phyloP scores from a whole-genome alignment of 1,140 invertebrate species.

The Ericerus pela region DNA sequence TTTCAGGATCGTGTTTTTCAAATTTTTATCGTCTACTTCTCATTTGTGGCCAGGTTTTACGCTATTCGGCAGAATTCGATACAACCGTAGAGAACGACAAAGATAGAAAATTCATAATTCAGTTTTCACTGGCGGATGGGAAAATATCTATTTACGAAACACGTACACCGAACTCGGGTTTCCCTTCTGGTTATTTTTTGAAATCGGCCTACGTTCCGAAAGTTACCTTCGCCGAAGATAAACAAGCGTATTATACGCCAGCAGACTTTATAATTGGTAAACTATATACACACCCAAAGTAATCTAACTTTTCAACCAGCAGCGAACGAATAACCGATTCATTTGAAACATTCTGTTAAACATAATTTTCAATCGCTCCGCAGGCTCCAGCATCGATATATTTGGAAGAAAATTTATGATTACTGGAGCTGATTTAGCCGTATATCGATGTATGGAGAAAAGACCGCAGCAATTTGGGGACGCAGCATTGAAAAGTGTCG shows the following conservation, averaged over 20 bases:
- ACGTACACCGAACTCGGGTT: slow-evolving; percentile 46
- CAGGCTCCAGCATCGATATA: slow-evolving; percentile 43
- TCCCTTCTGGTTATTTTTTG: slow-evolving; percentile 53
- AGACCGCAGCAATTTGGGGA: slow-evolving; percentile 49
- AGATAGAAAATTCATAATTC: slow-evolving; percentile 44
- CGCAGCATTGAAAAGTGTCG: slow-evolving; percentile 35
- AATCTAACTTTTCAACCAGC: too few relatives aligned
- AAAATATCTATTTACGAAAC: slow-evolving; percentile 46
- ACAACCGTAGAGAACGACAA: slow-evolving; percentile 49
- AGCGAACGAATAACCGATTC: too few relatives aligned
- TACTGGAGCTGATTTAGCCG: slow-evolving; percentile 47
- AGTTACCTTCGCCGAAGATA: slow-evolving; percentile 39
- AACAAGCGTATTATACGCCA: slow-evolving; percentile 47
- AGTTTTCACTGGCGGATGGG: slow-evolving; percentile 46
- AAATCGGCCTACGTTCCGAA: slow-evolving; percentile 49
- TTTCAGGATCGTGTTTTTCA: too few relatives aligned
- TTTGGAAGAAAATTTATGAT: slow-evolving; percentile 51
- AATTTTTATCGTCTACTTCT: neutral
- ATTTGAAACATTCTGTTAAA: too few relatives aligned
- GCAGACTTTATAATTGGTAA: slow-evolving; percentile 46
- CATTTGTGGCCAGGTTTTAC: slow-evolving; percentile 31
- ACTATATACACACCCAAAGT: too few relatives aligned
- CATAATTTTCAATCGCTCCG: too few relatives aligned
- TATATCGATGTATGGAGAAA: slow-evolving; percentile 51
- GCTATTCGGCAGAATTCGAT: slow-evolving; percentile 48